Percentiles rank a stretch among this genome's conserved stretches.
phyloP scores from a whole-genome alignment of 2,888 invertebrate species.

The Morpho helenor region DNA sequence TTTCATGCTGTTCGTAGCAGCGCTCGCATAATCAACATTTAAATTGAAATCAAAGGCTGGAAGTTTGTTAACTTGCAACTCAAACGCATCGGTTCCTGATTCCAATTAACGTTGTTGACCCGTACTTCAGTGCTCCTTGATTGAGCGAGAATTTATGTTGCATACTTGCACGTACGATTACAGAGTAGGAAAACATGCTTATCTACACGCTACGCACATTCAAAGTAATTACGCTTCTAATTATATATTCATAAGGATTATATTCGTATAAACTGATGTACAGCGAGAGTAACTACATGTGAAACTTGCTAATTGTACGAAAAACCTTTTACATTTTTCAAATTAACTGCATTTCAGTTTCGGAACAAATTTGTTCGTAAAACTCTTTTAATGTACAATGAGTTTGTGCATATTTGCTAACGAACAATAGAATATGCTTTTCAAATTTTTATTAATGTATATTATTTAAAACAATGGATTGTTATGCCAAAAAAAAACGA shows the following conservation, averaged over 20 bases:
- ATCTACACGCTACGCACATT: neutral
- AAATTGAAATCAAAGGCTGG: constrained; percentile 41
- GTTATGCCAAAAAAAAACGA: no score
- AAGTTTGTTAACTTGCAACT: constrained; percentile 33
- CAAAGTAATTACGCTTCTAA: neutral
- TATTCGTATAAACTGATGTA: neutral
- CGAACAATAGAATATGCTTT: no score
- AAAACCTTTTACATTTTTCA: neutral
- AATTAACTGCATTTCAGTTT: constrained; percentile 1
- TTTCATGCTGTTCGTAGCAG: neutral
- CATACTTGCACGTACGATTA: constrained; percentile 15
- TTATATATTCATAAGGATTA: neutral
- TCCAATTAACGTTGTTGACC: constrained; percentile 48
- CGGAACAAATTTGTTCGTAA: neutral
- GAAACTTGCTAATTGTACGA: constrained; percentile 1
- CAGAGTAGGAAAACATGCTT: constrained; percentile 7
- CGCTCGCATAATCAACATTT: constrained; percentile 24
- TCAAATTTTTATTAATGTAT: no score
- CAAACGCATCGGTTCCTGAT: constrained; percentile 37
- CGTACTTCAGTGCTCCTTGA: constrained; percentile 33
- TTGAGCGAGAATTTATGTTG: constrained; percentile 28
- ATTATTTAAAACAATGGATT: no score
- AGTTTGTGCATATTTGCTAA: no score
- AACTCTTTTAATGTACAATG: no score
- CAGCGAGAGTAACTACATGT: neutral